These are phyloP conservation scores for Lucinisca nassula DNA, from an alignment of 2,888 invertebrate genomes.

Conservation along the genomic window DNA sequence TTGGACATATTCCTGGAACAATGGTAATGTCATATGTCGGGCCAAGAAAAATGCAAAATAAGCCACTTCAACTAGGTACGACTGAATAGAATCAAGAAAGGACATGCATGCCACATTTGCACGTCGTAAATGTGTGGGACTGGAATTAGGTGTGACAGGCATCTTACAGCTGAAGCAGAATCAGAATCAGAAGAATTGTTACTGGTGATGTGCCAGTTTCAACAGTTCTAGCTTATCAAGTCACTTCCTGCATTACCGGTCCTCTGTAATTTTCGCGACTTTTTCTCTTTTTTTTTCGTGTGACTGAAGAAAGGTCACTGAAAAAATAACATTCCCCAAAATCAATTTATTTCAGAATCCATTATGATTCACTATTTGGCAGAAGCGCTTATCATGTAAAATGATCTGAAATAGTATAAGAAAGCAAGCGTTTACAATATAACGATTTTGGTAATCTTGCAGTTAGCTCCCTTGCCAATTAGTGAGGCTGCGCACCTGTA, in stretches of 20 bases:
- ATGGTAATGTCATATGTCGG: constrained; percentile 83
- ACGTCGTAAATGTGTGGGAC: not conserved
- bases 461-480: too few species aligned
- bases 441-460: too few species aligned
- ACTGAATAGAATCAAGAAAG: constrained; percentile 64
- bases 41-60: constrained; percentile 83
- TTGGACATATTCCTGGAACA: constrained; percentile 84
- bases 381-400: not conserved
- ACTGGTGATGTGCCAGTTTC: too few species aligned
- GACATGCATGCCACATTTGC: constrained; percentile 58
- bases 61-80: constrained; percentile 83
- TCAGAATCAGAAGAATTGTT: too few species aligned
- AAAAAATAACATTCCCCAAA: too few species aligned
- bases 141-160: not conserved
- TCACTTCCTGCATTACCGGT: too few species aligned
- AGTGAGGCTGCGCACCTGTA: too few species aligned
- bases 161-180: not conserved
- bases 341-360: not conserved
- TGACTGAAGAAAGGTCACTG: too few species aligned
- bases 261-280: too few species aligned
- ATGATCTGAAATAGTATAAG: not conserved
- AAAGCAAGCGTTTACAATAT: not conserved
- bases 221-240: too few species aligned
- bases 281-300: too few species aligned
- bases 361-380: not conserved